Evolutionary conservation across 2,113 vertebrate species (phyloP).

Genomic region (Alexandromys fortis): DNA sequence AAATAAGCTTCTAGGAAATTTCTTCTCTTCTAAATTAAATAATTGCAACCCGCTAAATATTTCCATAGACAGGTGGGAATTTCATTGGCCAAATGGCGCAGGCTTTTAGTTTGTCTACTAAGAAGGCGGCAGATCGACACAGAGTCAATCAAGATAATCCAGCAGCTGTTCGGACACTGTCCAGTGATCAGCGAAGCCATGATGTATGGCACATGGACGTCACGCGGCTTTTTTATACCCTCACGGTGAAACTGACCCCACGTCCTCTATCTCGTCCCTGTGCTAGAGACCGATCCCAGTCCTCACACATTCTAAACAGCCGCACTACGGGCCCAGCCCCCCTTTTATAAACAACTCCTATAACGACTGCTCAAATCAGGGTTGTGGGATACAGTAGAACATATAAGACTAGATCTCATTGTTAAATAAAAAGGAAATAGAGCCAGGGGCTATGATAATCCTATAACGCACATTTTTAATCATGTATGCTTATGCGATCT

Average conservation of each 20-base stretch:
- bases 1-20: background rate
- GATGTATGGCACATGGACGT: background rate
- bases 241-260: background rate
- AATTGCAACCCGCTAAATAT: conserved; percentile 9
- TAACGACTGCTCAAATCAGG: background rate
- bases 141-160: background rate
- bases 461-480: conserved; percentile 23
- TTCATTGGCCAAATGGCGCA: conserved; percentile 13
- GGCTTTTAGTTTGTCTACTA: background rate
- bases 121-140: background rate
- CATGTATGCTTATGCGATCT: conserved; percentile 20
- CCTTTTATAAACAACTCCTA: background rate
- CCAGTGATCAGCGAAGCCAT: background rate
- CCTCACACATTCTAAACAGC: background rate
- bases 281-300: background rate
- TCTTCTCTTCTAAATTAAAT: background rate
- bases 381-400: background rate
- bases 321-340: background rate
- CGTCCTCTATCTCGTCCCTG: background rate
- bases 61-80: conserved; percentile 9
- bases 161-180: background rate
- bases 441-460: background rate
- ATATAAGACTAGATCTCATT: background rate
- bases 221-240: background rate
- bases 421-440: conserved; percentile 20